These are phyloP conservation scores for Ormyrus thymus DNA, from an alignment of 2,888 invertebrate species.

Conservation along the genomic window DNA sequence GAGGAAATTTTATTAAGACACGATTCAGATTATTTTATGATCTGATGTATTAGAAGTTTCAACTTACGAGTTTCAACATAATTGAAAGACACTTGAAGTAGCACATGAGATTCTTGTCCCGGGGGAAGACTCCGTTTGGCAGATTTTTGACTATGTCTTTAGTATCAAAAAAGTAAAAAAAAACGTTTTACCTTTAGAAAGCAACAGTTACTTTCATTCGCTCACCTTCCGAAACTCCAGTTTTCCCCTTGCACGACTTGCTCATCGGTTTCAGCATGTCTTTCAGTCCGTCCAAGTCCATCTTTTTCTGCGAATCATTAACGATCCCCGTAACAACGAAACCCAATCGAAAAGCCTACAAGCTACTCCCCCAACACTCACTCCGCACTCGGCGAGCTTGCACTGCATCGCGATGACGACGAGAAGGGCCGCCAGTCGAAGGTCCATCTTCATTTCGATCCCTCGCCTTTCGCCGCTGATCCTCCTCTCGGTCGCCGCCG, in stretches of 20 bases:
- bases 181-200: not conserved
- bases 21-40: not conserved
- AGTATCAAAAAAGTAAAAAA: not conserved
- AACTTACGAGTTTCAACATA: conserved; percentile 46
- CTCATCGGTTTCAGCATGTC: conserved; percentile 40
- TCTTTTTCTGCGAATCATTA: conserved; percentile 37
- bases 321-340: not conserved
- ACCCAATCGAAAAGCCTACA: not conserved
- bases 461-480: not conserved
- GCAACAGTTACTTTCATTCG: not conserved
- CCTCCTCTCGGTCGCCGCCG: not conserved
- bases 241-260: conserved; percentile 46
- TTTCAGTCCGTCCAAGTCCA: conserved; percentile 20
- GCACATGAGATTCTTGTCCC: conserved; percentile 43
- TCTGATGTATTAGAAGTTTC: not conserved
- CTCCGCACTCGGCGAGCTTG: conserved; percentile 10
- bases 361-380: not conserved
- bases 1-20: not conserved
- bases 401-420: conserved; percentile 9
- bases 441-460: conserved; percentile 13
- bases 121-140: conserved; percentile 31
- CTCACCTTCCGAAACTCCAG: conserved; percentile 37
- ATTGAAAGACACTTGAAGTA: conserved; percentile 49
- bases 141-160: conserved; percentile 24
- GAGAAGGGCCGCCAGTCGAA: not conserved